A percentile compares a stretch with the other conserved stretches of the same genome.
Conservation (phyloP, 1,140 invertebrate genomes). For the Drosophila sproati region DNA sequence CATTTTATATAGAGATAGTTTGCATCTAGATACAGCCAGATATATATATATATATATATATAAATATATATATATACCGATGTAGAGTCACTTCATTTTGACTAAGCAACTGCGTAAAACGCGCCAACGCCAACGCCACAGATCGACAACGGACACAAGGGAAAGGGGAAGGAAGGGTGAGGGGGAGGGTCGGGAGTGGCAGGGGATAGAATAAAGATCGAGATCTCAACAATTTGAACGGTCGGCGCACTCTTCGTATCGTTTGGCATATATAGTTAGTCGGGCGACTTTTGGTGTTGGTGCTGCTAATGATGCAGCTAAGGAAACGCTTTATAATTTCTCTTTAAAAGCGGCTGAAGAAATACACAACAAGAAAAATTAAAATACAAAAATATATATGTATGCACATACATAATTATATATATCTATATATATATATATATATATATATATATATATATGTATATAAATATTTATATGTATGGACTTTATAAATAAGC, state of each 20-base stretch:
- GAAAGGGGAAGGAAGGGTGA: background rate
- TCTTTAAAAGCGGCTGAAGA: constrained; percentile 71
- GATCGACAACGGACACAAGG: constrained; percentile 22
- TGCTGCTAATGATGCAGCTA: constrained; percentile 83
- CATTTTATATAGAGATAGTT: constrained; percentile 44
- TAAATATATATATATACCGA: constrained; percentile 6
- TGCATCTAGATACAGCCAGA: constrained; percentile 31
- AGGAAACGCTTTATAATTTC: constrained; percentile 83
- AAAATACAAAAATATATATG: constrained; percentile 23
- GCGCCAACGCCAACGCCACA: constrained; percentile 70
- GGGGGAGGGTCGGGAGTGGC: background rate
- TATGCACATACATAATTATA: constrained; percentile 18
- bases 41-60: background rate
- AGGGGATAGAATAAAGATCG: constrained; percentile 7
- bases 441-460: constrained; percentile 15
- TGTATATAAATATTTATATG: constrained; percentile 17
- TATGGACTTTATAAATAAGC: constrained; percentile 55
- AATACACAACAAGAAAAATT: constrained; percentile 16
- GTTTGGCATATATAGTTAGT: constrained; percentile 62
- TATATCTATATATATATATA: constrained; percentile 12
- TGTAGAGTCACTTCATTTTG: constrained; percentile 67
- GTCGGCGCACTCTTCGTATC: constrained; percentile 39
- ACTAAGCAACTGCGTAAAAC: constrained; percentile 78
- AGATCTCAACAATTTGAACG: constrained; percentile 38
- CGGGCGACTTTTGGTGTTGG: constrained; percentile 82